Conservation (phyloP, 2,888 invertebrate genomes). For the Athetis lepigone region DNA sequence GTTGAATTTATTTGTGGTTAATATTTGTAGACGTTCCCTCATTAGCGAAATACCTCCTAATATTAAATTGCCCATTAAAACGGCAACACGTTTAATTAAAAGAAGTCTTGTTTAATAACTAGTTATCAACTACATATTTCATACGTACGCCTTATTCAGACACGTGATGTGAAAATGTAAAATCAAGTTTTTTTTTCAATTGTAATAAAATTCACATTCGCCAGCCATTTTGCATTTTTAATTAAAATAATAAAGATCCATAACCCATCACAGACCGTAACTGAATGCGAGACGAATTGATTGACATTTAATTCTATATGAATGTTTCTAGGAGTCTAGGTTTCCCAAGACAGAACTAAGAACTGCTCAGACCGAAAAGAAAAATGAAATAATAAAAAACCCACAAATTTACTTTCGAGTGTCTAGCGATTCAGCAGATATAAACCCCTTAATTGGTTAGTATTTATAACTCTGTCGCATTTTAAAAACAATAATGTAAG, state of each 20-base stretch:
- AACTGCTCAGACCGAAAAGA: constrained; percentile 35
- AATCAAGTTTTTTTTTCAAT: constrained; percentile 40
- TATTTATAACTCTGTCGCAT: constrained; percentile 53
- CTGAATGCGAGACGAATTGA: constrained; percentile 60
- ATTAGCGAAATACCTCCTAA: constrained; percentile 21
- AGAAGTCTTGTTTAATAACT: constrained; percentile 15
- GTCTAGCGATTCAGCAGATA: constrained; percentile 36
- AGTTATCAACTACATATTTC: constrained; percentile 16
- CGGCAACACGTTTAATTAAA: constrained; percentile 11
- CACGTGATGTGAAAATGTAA: constrained; percentile 38
- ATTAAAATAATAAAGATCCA: constrained; percentile 57
- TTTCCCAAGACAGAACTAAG: constrained; percentile 44
- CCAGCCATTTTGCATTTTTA: constrained; percentile 57
- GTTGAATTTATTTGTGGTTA: constrained; percentile 9
- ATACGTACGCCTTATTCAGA: constrained; percentile 13
- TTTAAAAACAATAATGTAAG: constrained; percentile 54
- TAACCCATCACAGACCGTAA: constrained; percentile 45
- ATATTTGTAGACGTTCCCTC: not conserved
- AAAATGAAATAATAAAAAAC: constrained; percentile 2
- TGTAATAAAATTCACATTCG: constrained; percentile 49
- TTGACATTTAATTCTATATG: constrained; percentile 53
- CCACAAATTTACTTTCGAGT: constrained; percentile 33
- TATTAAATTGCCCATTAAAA: constrained; percentile 18
- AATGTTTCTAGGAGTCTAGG: constrained; percentile 39
- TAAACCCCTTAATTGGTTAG: constrained; percentile 41